Conservation (phyloP, 2,797 vertebrate genomes). For the Lutjanus campechanus region DNA sequence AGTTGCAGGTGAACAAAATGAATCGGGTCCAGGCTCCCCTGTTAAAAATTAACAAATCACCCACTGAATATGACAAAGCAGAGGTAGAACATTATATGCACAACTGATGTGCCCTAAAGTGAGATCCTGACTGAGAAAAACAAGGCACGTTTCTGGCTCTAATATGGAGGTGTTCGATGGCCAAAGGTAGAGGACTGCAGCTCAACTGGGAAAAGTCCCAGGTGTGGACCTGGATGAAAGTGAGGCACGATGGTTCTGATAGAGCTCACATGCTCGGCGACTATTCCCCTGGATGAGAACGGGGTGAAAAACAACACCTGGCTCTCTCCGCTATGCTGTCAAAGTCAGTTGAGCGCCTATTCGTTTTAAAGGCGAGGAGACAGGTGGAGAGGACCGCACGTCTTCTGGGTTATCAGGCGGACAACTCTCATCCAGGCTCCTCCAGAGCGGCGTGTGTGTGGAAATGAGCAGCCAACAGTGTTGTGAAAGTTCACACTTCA, state of each 20-base stretch:
- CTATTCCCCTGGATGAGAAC: background rate
- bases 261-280: background rate
- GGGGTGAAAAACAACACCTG: conserved; percentile 39
- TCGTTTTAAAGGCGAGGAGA: background rate
- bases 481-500: too few species aligned
- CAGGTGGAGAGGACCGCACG: background rate
- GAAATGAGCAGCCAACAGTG: background rate
- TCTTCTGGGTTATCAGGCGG: conserved; percentile 1
- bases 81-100: too few species aligned
- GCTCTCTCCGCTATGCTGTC: conserved; percentile 21
- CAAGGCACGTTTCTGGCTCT: too few species aligned
- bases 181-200: background rate
- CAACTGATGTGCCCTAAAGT: background rate
- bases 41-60: too few species aligned
- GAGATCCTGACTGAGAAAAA: background rate
- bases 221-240: background rate
- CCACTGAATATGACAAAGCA: too few species aligned
- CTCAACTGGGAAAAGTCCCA: background rate
- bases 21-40: too few species aligned
- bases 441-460: background rate
- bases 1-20: too few species aligned
- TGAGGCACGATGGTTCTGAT: background rate
- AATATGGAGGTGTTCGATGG: background rate
- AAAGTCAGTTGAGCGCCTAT: conserved; percentile 15
- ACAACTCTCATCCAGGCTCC: conserved; percentile 4